Base-by-base conservation (phyloP, 2,888 invertebrate genomes). In the Coecobrya sp. region DNA sequence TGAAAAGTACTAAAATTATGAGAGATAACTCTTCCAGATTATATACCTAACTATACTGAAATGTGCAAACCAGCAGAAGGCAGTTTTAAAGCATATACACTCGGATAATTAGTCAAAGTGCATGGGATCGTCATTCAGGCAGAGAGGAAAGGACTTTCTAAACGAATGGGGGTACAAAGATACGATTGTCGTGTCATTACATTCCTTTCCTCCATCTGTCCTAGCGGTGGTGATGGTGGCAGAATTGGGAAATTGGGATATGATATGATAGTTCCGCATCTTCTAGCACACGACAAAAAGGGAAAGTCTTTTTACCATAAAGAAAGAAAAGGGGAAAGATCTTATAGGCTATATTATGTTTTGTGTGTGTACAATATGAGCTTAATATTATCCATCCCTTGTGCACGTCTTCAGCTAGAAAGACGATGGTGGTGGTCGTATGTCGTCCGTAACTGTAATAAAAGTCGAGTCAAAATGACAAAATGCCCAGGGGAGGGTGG, bases 71-170 rank as follows among this genome's bases (percentile, higher is more conserved):
- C 36, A 3, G n/a, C 36, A 70, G 42, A 10, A 25, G 27, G 62
- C 4, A 36, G 36, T 36, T 36, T 36, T 36, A 68, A 30, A 68
- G 25, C 45, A 36, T n/a, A 1, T 62, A 49, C 81, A 84, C 82
- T 52, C 55, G 36, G 82, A 89, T 89, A 89, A 89, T 89, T 89
- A 84, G 84, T 89, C 84, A 89, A 84, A 89, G 84, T 89, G 89
- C 89, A 89, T 19, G 70, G 19, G 36, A 36, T 7, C 36, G 36
- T 19, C 55, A 19, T n/a, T 55, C 36, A 42, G 27, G 70, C 2
- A 70, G 36, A 19, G 42, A 36, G 36, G 36, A 36, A 7, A 36
- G 36, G 36, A 36, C n/a, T n/a, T n/a, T n/a, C n/a, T n/a, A n/a
- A 36, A 36, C 36, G 25, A 45, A 76, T 76, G 22, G 25, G 52